Evolutionary conservation across 2,113 vertebrate species (phyloP).

Genomic region (Agapornis roseicollis): DNA sequence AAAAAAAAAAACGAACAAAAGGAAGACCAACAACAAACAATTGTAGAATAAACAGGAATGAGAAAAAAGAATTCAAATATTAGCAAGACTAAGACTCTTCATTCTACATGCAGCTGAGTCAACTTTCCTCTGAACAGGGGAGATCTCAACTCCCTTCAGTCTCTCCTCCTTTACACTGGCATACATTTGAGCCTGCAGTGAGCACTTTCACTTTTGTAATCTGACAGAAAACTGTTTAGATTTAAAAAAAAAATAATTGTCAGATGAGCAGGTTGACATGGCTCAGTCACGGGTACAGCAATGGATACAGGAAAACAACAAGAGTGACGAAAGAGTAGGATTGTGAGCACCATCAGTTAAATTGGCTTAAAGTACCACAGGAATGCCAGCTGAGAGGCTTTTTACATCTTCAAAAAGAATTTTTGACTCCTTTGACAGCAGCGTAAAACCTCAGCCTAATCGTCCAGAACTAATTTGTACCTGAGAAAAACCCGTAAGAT

Average conservation of each 20-base stretch:
- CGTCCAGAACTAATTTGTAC: conserved; percentile 7
- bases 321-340: neutral
- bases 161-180: neutral
- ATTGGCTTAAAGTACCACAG: neutral
- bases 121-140: neutral
- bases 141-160: neutral
- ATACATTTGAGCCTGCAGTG: neutral
- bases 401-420: neutral
- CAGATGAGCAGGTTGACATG: neutral
- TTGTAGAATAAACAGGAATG: neutral
- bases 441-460: neutral
- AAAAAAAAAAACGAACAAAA: neutral
- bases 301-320: neutral
- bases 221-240: neutral
- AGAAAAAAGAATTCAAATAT: neutral
- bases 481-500: neutral
- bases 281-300: neutral
- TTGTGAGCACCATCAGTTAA: neutral
- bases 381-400: neutral
- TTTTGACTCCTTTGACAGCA: neutral
- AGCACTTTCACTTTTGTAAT: neutral
- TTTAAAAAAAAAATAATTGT: neutral
- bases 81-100: neutral
- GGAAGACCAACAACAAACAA: neutral
- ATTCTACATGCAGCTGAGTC: neutral